Percentiles rank a stretch among this genome's conserved stretches.
phyloP scores from a whole-genome alignment of 2,113 vertebrate species.

The Cephalopholis sonnerati region DNA sequence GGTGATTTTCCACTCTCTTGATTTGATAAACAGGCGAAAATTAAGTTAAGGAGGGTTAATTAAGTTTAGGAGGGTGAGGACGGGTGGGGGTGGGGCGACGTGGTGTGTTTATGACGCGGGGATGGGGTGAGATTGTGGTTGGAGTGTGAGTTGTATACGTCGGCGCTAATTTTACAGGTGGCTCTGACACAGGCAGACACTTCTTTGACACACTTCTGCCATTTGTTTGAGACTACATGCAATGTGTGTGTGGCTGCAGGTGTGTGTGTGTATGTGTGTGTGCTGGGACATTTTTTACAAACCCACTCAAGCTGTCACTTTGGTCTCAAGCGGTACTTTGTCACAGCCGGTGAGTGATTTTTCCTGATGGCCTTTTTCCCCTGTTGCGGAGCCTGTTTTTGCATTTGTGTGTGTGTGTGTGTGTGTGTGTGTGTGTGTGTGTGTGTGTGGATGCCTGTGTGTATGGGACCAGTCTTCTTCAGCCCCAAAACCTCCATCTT shows the following conservation, averaged over 20 bases:
- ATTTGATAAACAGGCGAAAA: constrained; percentile 66
- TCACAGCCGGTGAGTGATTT: constrained; percentile 50
- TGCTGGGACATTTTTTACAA: constrained; percentile 20
- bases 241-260: constrained; percentile 15
- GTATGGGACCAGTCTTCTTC: neutral
- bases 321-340: constrained; percentile 30
- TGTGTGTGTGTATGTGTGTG: constrained; percentile 46
- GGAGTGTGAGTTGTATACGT: neutral
- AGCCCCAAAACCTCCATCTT: constrained; percentile 5
- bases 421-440: neutral
- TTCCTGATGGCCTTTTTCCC: constrained; percentile 27
- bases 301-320: constrained; percentile 50
- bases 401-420: neutral
- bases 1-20: constrained; percentile 55
- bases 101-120: neutral
- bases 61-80: constrained; percentile 22
- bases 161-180: constrained; percentile 24
- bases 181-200: neutral
- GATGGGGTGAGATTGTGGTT: neutral
- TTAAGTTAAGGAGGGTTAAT: constrained; percentile 39
- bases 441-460: neutral
- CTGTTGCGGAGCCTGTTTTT: neutral
- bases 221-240: constrained; percentile 23
- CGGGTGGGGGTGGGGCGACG: neutral
- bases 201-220: neutral